These are phyloP conservation scores for Mesoligia furuncula DNA, from an alignment of 2,888 invertebrate species.

Conservation along the genomic window DNA sequence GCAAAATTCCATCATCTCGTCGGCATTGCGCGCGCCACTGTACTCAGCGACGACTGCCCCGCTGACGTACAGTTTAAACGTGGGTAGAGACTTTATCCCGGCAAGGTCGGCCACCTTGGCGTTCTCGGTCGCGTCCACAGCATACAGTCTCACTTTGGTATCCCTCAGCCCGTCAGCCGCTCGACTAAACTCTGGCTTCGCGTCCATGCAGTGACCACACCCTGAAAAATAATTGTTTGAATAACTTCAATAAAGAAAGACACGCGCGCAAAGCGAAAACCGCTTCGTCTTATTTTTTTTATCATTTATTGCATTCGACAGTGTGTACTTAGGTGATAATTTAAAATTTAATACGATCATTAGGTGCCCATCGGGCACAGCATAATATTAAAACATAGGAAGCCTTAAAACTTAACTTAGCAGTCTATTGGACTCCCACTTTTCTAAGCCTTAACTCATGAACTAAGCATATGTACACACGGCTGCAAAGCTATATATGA, in stretches of 20 bases:
- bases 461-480: background rate
- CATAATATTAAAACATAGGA: background rate
- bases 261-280: too few species aligned
- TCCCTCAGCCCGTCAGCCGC: constrained; percentile 88
- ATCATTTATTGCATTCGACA: background rate
- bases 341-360: background rate
- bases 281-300: background rate
- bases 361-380: background rate
- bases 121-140: constrained; percentile 93
- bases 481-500: background rate
- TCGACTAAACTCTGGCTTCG: constrained; percentile 92
- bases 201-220: constrained; percentile 93
- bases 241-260: background rate
- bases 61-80: constrained; percentile 91
- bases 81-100: constrained; percentile 92
- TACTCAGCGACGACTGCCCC: constrained; percentile 90
- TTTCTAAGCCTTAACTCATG: too few species aligned
- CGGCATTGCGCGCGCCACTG: constrained; percentile 88
- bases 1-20: constrained; percentile 90
- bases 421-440: background rate
- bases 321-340: background rate
- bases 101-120: constrained; percentile 90
- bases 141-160: constrained; percentile 84
- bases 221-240: constrained; percentile 82
- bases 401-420: background rate